These are phyloP conservation scores for Aegotheles bennettii DNA, from an alignment of 2,113 vertebrate species.

Conservation along the genomic window DNA sequence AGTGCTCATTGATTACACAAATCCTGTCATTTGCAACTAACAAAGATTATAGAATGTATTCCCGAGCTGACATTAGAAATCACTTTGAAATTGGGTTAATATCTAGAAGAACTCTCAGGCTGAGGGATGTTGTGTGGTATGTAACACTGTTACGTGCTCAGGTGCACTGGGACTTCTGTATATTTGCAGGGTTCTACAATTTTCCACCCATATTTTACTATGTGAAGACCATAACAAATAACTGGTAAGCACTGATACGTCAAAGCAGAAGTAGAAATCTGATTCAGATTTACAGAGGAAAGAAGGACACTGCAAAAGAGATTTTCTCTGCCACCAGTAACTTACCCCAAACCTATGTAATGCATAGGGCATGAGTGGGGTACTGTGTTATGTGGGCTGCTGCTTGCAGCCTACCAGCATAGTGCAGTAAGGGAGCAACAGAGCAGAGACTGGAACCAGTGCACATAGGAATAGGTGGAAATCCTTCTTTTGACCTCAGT, in stretches of 20 bases:
- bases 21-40: slow-evolving; percentile 46
- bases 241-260: not conserved
- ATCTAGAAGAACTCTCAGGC: not conserved
- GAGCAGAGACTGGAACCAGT: not conserved
- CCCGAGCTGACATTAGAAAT: slow-evolving; percentile 51
- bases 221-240: not conserved
- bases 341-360: not conserved
- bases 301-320: not conserved
- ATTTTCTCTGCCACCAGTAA: not conserved
- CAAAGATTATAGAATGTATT: slow-evolving; percentile 35
- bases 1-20: slow-evolving; percentile 59
- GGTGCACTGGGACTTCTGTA: not conserved
- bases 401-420: not conserved
- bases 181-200: not conserved
- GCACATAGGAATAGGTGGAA: slow-evolving; percentile 2
- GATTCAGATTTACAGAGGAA: not conserved
- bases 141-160: rapidly evolving
- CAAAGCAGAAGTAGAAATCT: not conserved
- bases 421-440: not conserved
- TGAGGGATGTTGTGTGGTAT: not conserved
- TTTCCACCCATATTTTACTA: not conserved
- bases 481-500: slow-evolving; percentile 4
- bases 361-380: not conserved
- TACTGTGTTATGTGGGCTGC: not conserved
- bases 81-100: slow-evolving; percentile 45